Evolutionary conservation across 2,113 vertebrate genomes (phyloP).

Genomic region (Carollia perspicillata): DNA sequence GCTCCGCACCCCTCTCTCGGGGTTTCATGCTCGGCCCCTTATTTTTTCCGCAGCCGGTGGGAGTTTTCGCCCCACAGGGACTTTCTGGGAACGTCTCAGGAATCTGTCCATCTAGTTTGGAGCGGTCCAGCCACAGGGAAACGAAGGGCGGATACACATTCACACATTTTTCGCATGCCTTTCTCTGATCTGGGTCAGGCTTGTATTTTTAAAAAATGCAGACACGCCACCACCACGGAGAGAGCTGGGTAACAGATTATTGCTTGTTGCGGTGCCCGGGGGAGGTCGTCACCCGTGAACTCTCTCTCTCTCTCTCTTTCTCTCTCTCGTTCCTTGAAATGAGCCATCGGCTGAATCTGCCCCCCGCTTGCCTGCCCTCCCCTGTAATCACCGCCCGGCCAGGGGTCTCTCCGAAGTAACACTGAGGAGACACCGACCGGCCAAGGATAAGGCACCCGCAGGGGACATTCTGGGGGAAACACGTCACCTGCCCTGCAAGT

Average conservation of each 20-base stretch:
- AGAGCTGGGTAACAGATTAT: accelerated
- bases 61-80: not conserved
- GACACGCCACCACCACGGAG: not conserved
- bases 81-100: conserved; percentile 16
- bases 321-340: not conserved
- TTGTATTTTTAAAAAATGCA: conserved; percentile 47
- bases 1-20: not conserved
- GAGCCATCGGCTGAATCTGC: not conserved
- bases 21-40: not conserved
- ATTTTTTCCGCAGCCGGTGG: not conserved
- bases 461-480: not conserved
- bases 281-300: not conserved
- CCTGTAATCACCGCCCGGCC: accelerated
- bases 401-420: accelerated
- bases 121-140: not conserved
- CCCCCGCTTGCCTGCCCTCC: too few relatives aligned
- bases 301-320: too few relatives aligned
- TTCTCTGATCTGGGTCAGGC: conserved; percentile 9
- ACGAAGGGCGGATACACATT: conserved; percentile 3
- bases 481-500: not conserved
- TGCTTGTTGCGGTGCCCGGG: not conserved
- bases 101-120: conserved; percentile 33
- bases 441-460: too few relatives aligned
- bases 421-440: not conserved
- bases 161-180: conserved; percentile 53